Percentiles rank a stretch among this genome's conserved stretches.
phyloP scores from a whole-genome alignment of 2,888 invertebrate genomes.

The Euphydryas editha region DNA sequence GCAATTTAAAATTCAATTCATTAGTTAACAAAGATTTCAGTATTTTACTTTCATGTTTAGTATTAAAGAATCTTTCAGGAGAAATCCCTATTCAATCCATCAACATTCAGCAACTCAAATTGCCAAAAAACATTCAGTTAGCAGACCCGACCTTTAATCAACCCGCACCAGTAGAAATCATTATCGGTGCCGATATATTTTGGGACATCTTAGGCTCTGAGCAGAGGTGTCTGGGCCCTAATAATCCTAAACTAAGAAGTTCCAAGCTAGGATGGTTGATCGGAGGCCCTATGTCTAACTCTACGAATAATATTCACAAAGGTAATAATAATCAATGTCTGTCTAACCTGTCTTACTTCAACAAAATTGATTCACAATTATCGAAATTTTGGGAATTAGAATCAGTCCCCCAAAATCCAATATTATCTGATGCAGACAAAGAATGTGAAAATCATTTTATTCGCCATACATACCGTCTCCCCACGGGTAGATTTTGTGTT shows the following conservation, averaged over 20 bases:
- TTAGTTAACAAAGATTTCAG: too few species aligned
- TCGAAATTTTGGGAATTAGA: too few species aligned
- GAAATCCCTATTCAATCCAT: too few species aligned
- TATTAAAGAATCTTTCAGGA: too few species aligned
- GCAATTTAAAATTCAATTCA: too few species aligned
- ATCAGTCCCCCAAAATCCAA: not conserved
- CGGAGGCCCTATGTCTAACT: not conserved
- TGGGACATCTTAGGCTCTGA: slow-evolving; percentile 29
- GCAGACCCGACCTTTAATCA: not conserved
- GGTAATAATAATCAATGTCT: too few species aligned
- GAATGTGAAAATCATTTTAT: slow-evolving; percentile 6
- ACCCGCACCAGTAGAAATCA: slow-evolving; percentile 32
- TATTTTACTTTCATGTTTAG: too few species aligned
- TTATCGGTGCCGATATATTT: slow-evolving; percentile 40
- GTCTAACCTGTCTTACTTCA: too few species aligned
- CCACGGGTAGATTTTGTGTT: not conserved
- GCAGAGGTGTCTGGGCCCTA: slow-evolving; percentile 18
- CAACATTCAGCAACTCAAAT: too few species aligned
- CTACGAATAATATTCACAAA: not conserved
- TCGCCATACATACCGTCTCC: not conserved
- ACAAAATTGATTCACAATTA: too few species aligned
- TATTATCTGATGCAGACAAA: not conserved
- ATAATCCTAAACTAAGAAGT: not conserved
- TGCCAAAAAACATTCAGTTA: too few species aligned
- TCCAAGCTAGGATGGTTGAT: not conserved